Conservation (phyloP, 2,888 invertebrate species). For the Melieria picta region DNA sequence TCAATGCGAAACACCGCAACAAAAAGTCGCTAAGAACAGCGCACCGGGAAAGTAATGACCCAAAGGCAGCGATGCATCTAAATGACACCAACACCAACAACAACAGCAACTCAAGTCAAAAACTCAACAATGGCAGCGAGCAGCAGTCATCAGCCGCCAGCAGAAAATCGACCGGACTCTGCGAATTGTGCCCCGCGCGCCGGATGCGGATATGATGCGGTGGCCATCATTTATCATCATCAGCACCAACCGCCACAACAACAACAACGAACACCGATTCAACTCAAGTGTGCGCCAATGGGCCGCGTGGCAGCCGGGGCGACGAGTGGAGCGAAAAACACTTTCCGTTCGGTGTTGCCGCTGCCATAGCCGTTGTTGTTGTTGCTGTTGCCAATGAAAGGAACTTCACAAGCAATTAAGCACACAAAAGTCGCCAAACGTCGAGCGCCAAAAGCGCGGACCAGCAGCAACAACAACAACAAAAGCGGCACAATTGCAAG, state of each 20-base stretch:
- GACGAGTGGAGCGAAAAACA: slow-evolving; percentile 30
- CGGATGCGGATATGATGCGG: slow-evolving; percentile 35
- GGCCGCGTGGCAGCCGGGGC: background rate
- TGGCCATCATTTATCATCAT: slow-evolving; percentile 34
- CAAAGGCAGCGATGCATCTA: slow-evolving; percentile 36
- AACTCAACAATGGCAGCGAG: background rate
- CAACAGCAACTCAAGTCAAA: slow-evolving; percentile 13
- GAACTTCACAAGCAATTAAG: slow-evolving; percentile 64
- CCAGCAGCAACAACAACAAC: slow-evolving; percentile 8
- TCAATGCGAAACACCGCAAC: slow-evolving; percentile 4
- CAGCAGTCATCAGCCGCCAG: background rate
- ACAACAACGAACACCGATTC: background rate
- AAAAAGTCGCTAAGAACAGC: background rate
- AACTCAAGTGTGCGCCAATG: background rate
- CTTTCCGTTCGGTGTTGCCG: slow-evolving; percentile 18
- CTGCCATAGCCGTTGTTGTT: too few species aligned
- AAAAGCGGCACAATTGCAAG: background rate
- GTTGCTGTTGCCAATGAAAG: slow-evolving; percentile 53
- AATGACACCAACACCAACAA: slow-evolving; percentile 31
- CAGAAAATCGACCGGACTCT: too few species aligned
- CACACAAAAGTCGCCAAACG: slow-evolving; percentile 54
- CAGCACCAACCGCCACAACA: slow-evolving; percentile 13
- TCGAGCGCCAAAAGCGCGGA: slow-evolving; percentile 39
- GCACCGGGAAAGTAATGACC: slow-evolving; percentile 28
- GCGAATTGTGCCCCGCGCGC: slow-evolving; percentile 7